phyloP scores from a whole-genome alignment of 2,888 invertebrate genomes.

The Phoronis australis region DNA sequence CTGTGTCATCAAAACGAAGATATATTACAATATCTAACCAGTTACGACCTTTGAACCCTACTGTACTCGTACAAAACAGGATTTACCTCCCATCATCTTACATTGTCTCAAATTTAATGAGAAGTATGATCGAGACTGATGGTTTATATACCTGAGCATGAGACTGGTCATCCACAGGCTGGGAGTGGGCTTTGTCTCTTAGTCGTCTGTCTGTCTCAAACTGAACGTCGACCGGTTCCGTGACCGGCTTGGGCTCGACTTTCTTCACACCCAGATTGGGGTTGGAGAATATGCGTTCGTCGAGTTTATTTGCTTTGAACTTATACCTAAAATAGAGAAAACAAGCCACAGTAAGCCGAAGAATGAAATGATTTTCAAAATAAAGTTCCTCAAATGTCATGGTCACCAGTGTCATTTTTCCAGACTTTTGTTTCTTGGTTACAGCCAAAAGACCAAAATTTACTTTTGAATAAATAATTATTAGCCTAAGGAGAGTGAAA shows the following conservation, averaged over 20 bases:
- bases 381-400: too few relatives aligned
- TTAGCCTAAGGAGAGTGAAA: too few relatives aligned
- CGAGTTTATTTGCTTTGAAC: constrained; percentile 66
- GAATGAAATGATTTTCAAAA: too few relatives aligned
- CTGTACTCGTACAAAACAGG: too few relatives aligned
- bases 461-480: too few relatives aligned
- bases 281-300: constrained; percentile 60
- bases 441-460: too few relatives aligned
- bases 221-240: constrained; percentile 61
- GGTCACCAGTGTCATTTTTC: too few relatives aligned
- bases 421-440: too few relatives aligned
- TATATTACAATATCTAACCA: too few relatives aligned
- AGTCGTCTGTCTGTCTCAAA: constrained; percentile 7
- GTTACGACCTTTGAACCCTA: too few relatives aligned
- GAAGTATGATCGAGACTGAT: constrained; percentile 47
- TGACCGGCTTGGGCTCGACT: constrained; percentile 58
- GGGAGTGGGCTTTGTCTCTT: constrained; percentile 13
- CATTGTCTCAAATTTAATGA: constrained; percentile 36
- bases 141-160: constrained; percentile 59
- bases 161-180: constrained; percentile 58
- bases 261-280: constrained; percentile 52
- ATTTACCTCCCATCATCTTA: constrained; percentile 22
- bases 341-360: too few relatives aligned
- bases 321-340: constrained; percentile 58
- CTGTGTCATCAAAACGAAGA: too few relatives aligned